phyloP scores from a whole-genome alignment of 2,888 invertebrate species.

The Arrhopalites spinosus region DNA sequence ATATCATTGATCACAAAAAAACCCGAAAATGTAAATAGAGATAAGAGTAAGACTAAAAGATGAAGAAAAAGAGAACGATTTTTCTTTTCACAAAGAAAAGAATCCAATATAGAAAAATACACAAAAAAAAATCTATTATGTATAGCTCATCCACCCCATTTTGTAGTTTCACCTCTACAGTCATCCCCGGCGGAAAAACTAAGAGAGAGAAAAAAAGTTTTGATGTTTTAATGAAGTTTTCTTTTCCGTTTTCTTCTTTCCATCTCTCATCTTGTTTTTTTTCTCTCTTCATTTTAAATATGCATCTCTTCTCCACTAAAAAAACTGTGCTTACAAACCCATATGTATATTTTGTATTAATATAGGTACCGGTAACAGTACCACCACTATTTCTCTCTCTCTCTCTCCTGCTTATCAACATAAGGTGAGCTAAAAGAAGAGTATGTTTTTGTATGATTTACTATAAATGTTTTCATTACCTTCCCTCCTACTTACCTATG shows the following conservation, averaged over 20 bases:
- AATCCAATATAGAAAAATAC: no score
- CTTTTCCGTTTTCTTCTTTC: constrained; percentile 30
- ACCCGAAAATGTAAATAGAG: not conserved
- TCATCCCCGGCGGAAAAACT: no score
- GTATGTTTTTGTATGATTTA: constrained; percentile 11
- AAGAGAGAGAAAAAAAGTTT: constrained; percentile 46
- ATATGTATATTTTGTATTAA: no score
- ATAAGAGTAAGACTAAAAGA: not conserved
- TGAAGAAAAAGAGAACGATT: no score
- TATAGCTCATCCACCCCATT: not conserved
- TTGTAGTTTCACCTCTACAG: no score
- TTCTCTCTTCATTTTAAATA: not conserved
- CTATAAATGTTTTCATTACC: constrained; percentile 16
- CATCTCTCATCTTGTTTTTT: not conserved
- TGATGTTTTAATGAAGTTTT: constrained; percentile 55
- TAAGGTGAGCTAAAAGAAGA: not conserved
- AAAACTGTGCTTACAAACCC: not conserved
- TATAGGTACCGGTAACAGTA: no score
- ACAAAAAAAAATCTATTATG: no score
- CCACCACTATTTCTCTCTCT: constrained; percentile 15
- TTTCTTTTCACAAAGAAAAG: no score
- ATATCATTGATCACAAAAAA: no score
- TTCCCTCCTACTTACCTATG: constrained; percentile 23
- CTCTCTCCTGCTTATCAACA: constrained; percentile 12
- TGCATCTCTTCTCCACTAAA: not conserved